Percentiles rank a stretch among this genome's conserved stretches.
Evolutionary conservation across 2,113 vertebrate genomes (phyloP).

Genomic region (Coptodon bakossiorum): DNA sequence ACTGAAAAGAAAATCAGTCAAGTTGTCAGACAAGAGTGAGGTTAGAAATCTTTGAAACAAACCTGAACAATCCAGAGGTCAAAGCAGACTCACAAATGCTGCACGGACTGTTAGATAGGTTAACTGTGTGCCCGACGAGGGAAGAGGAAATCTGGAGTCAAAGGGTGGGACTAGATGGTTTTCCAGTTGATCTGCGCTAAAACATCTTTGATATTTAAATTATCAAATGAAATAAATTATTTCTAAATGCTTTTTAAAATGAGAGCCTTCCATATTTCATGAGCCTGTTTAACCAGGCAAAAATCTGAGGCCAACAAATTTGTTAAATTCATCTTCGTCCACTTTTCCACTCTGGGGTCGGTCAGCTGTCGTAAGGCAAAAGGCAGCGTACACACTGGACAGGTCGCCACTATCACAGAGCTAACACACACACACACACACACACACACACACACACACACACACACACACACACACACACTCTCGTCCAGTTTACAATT

Average conservation of each 20-base stretch:
- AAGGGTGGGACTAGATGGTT: neutral
- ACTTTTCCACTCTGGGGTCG: neutral
- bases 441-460: too few relatives aligned
- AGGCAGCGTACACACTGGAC: neutral
- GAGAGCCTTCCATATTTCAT: neutral
- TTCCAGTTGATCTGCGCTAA: neutral
- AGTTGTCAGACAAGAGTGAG: neutral
- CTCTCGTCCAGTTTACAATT: neutral
- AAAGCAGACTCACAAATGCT: neutral
- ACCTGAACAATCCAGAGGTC: neutral
- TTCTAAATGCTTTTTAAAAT: neutral
- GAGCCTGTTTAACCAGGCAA: neutral
- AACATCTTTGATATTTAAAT: neutral
- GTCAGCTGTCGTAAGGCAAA: neutral
- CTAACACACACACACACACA: neutral
- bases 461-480: neutral
- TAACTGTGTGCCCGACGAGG: neutral
- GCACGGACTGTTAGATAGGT: neutral
- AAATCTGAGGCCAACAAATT: neutral
- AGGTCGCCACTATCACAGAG: neutral
- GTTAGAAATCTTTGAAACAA: neutral
- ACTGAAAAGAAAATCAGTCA: neutral
- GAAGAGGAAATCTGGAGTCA: neutral
- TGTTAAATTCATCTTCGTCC: neutral
- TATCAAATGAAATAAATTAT: neutral